Evolutionary conservation across 2,797 vertebrate species (phyloP).

Genomic region (Acrocephalus scirpaceus): DNA sequence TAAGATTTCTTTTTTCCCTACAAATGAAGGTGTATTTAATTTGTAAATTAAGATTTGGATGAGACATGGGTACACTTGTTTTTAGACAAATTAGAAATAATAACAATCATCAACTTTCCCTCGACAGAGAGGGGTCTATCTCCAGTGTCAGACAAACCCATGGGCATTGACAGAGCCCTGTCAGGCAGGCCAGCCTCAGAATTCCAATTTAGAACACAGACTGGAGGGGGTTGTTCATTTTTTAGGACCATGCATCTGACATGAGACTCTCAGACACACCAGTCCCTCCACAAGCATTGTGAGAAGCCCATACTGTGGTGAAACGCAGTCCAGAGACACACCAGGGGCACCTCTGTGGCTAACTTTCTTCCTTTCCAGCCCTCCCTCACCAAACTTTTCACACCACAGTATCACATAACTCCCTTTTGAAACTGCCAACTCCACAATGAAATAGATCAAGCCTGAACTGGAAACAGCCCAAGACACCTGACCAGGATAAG

Average conservation of each 20-base stretch:
- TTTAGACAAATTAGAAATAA: neutral
- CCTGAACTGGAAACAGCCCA: neutral
- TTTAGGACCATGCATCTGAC: neutral
- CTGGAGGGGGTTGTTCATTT: neutral
- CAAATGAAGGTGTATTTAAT: neutral
- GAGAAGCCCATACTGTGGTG: neutral
- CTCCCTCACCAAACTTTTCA: neutral
- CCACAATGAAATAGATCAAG: neutral
- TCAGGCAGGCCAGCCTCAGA: neutral
- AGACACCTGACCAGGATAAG: neutral
- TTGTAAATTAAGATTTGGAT: neutral
- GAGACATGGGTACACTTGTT: neutral
- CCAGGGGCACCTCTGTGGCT: neutral
- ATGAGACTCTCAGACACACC: neutral
- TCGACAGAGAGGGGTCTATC: accelerated
- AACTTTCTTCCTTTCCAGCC: neutral
- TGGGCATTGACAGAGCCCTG: neutral
- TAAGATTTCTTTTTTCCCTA: neutral
- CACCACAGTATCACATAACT: neutral
- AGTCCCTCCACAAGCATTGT: accelerated
- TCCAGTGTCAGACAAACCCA: neutral
- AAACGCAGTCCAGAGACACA: neutral
- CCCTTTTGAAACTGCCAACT: neutral
- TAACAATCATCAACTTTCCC: neutral
- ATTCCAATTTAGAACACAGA: neutral